Conservation (phyloP, 2,888 invertebrate genomes). For the Emmelina monodactyla region DNA sequence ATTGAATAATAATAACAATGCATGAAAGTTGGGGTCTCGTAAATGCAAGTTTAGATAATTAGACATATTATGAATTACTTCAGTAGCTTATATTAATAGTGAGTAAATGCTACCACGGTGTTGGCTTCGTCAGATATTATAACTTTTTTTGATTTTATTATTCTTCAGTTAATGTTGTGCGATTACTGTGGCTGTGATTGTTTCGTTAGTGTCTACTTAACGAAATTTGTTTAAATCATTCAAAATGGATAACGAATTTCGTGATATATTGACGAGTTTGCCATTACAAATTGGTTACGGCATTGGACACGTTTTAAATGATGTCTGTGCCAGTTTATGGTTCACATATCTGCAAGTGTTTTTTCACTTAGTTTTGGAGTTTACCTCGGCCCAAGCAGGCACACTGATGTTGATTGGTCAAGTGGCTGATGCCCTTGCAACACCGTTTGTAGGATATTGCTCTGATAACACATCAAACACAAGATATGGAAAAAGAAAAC, state of each 20-base stretch:
- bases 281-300: conserved; percentile 68
- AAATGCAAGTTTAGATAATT: no score
- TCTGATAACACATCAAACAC: conserved; percentile 77
- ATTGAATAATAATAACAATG: no score
- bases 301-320: conserved; percentile 89
- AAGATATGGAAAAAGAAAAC: conserved; percentile 82
- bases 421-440: conserved; percentile 84
- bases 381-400: conserved; percentile 65
- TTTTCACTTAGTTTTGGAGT: conserved; percentile 70
- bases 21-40: no score
- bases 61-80: no score
- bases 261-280: conserved; percentile 49
- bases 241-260: conserved; percentile 60
- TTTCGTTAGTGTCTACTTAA: no score
- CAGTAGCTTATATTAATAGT: no score
- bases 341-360: conserved; percentile 90
- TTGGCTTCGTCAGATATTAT: no score
- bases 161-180: no score
- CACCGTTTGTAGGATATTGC: conserved; percentile 87
- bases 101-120: no score
- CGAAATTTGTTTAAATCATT: no score
- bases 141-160: no score
- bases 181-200: no score
- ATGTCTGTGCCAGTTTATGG: conserved; percentile 94
- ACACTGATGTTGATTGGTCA: conserved; percentile 81